phyloP scores from a whole-genome alignment of 2,113 vertebrate genomes.

The Orthonyx spaldingii region DNA sequence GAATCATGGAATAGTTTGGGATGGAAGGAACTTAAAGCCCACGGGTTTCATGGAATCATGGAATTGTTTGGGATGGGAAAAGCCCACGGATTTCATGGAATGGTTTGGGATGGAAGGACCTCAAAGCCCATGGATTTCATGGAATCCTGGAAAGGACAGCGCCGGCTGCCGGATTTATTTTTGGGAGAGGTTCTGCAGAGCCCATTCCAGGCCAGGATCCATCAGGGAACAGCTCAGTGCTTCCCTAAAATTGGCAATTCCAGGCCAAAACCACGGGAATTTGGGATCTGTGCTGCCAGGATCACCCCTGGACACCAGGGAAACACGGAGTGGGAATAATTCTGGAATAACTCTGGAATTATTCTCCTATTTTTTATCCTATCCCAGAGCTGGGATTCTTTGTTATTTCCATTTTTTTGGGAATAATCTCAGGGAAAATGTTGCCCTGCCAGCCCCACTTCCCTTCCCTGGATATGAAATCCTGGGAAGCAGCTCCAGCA shows the following conservation, averaged over 20 bases:
- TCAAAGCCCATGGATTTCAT: too few relatives aligned
- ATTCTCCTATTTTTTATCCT: not conserved
- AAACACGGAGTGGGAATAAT: not conserved
- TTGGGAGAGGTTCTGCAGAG: not conserved
- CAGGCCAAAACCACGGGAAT: not conserved
- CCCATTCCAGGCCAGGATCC: too few relatives aligned
- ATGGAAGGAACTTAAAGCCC: too few relatives aligned
- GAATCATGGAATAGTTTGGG: too few relatives aligned
- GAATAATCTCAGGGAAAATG: not conserved
- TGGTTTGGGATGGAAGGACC: too few relatives aligned
- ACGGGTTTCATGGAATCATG: too few relatives aligned
- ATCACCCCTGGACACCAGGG: too few relatives aligned
- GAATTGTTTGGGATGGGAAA: too few relatives aligned
- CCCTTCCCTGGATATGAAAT: not conserved
- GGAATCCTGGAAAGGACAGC: too few relatives aligned
- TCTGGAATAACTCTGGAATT: too few relatives aligned
- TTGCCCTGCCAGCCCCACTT: not conserved
- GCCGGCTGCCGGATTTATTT: fast-evolving
- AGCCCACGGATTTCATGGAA: too few relatives aligned
- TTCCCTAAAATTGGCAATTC: not conserved
- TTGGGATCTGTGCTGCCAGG: not conserved
- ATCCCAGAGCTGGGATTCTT: not conserved
- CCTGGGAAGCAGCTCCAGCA: not conserved
- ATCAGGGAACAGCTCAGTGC: not conserved
- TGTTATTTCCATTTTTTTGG: not conserved